Base-by-base conservation (phyloP, 2,797 vertebrate genomes). In the Coregonus suidteri region DNA sequence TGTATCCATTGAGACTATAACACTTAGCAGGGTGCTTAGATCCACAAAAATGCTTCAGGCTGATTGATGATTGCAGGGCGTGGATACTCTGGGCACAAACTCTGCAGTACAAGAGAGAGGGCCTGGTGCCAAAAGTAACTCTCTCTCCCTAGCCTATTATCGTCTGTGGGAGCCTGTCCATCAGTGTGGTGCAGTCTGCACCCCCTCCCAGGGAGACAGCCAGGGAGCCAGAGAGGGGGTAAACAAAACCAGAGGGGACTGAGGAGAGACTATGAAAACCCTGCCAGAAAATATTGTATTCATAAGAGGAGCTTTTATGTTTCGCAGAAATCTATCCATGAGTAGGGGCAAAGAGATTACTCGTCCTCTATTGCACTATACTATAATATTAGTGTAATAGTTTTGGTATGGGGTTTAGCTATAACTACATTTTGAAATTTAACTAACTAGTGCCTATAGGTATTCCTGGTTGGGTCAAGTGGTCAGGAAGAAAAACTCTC, bases 61-160 rank as follows among this genome's bases (percentile, higher is more conserved):
- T 72, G 71, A 72, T 72, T 53, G 71, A 72, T 72, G 71, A 62
- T 62, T 54, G 53, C 54, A 73, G 30, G 30, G 72, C 34, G 4
- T 73, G 72, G 16, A 35, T 62, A 54, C 18, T 35, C 6, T 75
- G 47, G 25, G 20, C 30, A 53, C 74, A 75, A 37, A 31, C 73
- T 71, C n/a, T 52, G 37, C 69, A 72, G 70, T 31, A 72, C 47
- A 53, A 53, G 70, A 25, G 13, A 53, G n/a, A 14, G n/a, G 70
- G 70, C 70, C 14, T 14, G 25, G 47, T 54, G 71, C 52, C 71
- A 72, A 72, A 72, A 54, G 51, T 34, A 54, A 54, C 25, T 72
- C 71, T 72, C 79, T 73, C 72, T 31, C 15, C 14, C 20, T 62
- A n/a, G 13, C 13, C 71, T 35, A 14, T 73, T 41, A 37, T 72